Evolutionary conservation across 1,140 invertebrate genomes (phyloP), one percentile per base, ranked within the genome.

Genomic region (Polypedilum vanderplanki): DNA sequence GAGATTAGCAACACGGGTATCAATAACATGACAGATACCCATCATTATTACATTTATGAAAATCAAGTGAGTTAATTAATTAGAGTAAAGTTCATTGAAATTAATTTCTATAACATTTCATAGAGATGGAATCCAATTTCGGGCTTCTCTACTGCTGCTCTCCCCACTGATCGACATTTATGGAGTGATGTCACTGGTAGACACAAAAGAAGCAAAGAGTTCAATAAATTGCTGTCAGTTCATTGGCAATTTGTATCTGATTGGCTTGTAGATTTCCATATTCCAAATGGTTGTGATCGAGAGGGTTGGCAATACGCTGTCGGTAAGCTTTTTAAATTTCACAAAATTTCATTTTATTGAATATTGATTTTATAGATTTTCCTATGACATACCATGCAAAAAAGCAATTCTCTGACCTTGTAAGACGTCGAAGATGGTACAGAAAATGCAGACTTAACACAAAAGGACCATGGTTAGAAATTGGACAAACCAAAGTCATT

Each of bases 221-320:
- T 91, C 78, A 93, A 92, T 0, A 93, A 93, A 83, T 84, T 96
- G 22, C 85, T 94, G 0, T 95, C 92, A 22, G 88, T 88, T 77
- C 90, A 93, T 79, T 97, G 94, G 92, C 90, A 93, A 78, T 97
- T 95, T 95, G 90, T 91, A 85, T 91, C 92, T 7, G 94, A 96
- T 80, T 97, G 95, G 95, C 87, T 90, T 77, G 87, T 96, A 10
- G 94, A 97, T 83, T 96, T 93, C 80, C 90, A 91, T 80, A 90
- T 91, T 41, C 90, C 91, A 1, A 93, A 93, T n/a, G 94, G 94
- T 1, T 92, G 93, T 1, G 94, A 97, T 83, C 87, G 87, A 75
- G 93, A 96, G 78, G 95, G 95, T 2, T 97, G 95, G 95, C 95
- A 97, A 81, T 97, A 97, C 84, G 93, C 94, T 2, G 90, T 92